Evolutionary conservation across 2,113 vertebrate genomes (phyloP).

Genomic region (Nerophis ophidion): DNA sequence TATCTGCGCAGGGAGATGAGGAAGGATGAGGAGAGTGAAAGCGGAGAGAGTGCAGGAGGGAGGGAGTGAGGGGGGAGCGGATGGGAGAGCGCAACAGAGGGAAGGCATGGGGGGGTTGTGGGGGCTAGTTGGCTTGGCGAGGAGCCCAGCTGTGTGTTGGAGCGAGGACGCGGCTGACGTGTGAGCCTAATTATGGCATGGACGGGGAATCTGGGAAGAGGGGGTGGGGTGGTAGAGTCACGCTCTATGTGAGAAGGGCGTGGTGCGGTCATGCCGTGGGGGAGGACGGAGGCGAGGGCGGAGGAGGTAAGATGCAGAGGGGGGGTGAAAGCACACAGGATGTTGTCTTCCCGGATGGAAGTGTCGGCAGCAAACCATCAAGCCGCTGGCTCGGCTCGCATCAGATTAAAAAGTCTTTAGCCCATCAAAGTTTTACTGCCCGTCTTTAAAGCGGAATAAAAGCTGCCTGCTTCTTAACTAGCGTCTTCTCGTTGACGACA

Average conservation of each 20-base stretch:
- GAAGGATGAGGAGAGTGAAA: slow-evolving; percentile 40
- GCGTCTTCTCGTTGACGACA: slow-evolving; percentile 41
- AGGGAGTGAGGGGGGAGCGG: no score
- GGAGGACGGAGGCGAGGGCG: slow-evolving; percentile 19
- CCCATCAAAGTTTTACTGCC: slow-evolving; percentile 69
- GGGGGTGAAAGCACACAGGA: slow-evolving; percentile 24
- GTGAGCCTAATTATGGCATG: slow-evolving; percentile 69
- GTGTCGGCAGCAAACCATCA: slow-evolving; percentile 31
- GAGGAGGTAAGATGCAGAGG: neutral
- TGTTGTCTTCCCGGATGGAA: slow-evolving; percentile 48
- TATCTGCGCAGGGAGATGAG: slow-evolving; percentile 51
- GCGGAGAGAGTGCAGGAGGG: slow-evolving; percentile 12
- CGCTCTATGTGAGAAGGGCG: slow-evolving; percentile 63
- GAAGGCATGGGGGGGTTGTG: slow-evolving; percentile 13
- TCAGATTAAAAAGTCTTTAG: slow-evolving; percentile 69
- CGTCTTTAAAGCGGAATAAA: slow-evolving; percentile 67
- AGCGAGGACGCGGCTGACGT: slow-evolving; percentile 63
- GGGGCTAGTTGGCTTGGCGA: slow-evolving; percentile 56
- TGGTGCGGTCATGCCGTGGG: slow-evolving; percentile 61
- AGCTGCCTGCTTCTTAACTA: slow-evolving; percentile 65
- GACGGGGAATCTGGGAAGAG: slow-evolving; percentile 23
- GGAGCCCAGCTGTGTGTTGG: slow-evolving; percentile 69
- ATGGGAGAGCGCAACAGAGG: no score
- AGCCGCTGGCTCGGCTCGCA: slow-evolving; percentile 53
- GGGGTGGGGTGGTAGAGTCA: slow-evolving; percentile 34